Conservation (phyloP, 2,113 vertebrate species). For the Thryonomys swinderianus region DNA sequence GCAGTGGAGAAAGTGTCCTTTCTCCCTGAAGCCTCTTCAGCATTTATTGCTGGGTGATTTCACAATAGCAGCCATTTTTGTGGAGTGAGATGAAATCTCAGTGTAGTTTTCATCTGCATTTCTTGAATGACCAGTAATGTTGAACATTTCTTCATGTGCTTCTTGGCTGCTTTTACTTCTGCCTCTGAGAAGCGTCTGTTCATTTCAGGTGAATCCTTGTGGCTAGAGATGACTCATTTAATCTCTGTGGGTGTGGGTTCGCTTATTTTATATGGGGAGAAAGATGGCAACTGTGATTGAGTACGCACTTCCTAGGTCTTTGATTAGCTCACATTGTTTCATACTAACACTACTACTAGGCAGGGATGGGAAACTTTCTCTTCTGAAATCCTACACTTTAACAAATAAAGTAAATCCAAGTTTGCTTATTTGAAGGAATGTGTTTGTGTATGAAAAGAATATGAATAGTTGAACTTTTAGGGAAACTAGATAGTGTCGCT, state of each 20-base stretch:
- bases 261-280: background rate
- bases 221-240: constrained; percentile 12
- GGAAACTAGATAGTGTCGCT: background rate
- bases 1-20: too few species aligned
- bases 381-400: constrained; percentile 34
- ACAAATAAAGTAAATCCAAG: background rate
- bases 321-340: background rate
- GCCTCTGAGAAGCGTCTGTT: too few species aligned
- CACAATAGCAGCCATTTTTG: too few species aligned
- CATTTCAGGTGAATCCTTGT: background rate
- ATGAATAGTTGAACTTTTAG: constrained; percentile 28
- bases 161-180: too few species aligned
- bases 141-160: too few species aligned
- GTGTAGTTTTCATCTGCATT: too few species aligned
- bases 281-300: background rate
- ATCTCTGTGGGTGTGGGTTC: constrained; percentile 12
- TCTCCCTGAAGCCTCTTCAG: too few species aligned
- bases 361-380: background rate
- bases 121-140: too few species aligned
- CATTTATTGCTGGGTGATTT: too few species aligned
- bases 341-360: background rate
- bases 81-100: too few species aligned
- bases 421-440: background rate
- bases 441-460: background rate
- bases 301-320: background rate